Evolutionary conservation across 2,888 invertebrate genomes (phyloP).

Genomic region (Epistrophe grossulariae): DNA sequence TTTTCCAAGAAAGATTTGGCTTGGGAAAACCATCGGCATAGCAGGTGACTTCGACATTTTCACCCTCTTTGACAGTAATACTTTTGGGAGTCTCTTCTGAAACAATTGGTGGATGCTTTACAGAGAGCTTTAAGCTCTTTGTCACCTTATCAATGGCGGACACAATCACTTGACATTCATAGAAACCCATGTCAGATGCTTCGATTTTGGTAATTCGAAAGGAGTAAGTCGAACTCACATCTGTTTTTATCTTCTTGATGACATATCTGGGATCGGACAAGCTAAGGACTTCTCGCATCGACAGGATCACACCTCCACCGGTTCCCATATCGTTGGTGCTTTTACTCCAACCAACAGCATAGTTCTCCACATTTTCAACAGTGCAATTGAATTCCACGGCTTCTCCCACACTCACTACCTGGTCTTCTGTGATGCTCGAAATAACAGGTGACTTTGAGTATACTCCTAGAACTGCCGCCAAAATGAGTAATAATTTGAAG

Average conservation of each 20-base stretch:
- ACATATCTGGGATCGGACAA: constrained; percentile 81
- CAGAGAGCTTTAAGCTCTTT: constrained; percentile 80
- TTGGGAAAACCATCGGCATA: constrained; percentile 91
- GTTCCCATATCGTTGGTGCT: constrained; percentile 77
- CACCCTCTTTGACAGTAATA: constrained; percentile 80
- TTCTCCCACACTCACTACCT: constrained; percentile 82
- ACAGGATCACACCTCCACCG: constrained; percentile 80
- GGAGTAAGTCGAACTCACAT: constrained; percentile 80
- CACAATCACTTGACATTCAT: constrained; percentile 83
- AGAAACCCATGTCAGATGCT: constrained; percentile 81
- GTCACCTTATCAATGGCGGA: constrained; percentile 81
- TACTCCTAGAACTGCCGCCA: constrained; percentile 56
- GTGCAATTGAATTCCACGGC: constrained; percentile 82
- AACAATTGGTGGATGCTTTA: constrained; percentile 82
- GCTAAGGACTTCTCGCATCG: constrained; percentile 81
- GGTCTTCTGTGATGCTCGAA: constrained; percentile 80
- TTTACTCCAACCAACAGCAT: constrained; percentile 82
- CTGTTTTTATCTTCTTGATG: constrained; percentile 78
- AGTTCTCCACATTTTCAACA: constrained; percentile 81
- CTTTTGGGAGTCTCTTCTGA: constrained; percentile 80
- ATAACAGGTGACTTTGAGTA: constrained; percentile 78
- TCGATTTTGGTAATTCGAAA: constrained; percentile 82
- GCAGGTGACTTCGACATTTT: constrained; percentile 86
- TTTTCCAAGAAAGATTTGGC: constrained; percentile 88
- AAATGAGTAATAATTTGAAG: constrained; percentile 57